Evolutionary conservation across 2,888 invertebrate species (phyloP), one percentile per base, ranked within the genome.

Genomic region (Morpho helenor): DNA sequence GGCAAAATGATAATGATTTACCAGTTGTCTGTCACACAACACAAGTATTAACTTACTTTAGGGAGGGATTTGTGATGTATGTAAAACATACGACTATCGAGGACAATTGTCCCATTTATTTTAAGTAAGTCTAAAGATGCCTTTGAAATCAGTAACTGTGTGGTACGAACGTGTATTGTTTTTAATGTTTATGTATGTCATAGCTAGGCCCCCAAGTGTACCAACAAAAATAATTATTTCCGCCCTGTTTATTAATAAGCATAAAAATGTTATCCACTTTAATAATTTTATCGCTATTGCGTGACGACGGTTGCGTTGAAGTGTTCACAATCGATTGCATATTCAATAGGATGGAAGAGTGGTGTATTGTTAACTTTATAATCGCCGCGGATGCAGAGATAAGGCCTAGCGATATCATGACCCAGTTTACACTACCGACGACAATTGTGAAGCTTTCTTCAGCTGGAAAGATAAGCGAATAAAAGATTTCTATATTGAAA

Each of bases 281-380:
- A 31, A 7, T n/a, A 31, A 48, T 9, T n/a, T 39, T 48, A 39
- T 48, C 48, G 9, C 7, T 7, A 41, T 51, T 43, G 51, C 43
- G n/a, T 51, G 51, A 23, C 42, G 22, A 43, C 8, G 10, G 45
- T 45, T 45, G 2, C 45, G 10, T 45, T 45, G 9, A 10, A 45
- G 45, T 45, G 44, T n/a, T 52, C 8, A 40, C 23, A 49, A 63
- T 58, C 57, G 52, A 40, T 55, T 52, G 52, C 52, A 16, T 9
- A 31, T 40, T 10, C 52, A 40, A 46, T 52, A 39, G 39, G 10
- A 45, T 16, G 46, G 39, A 46, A 52, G 23, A 7, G 39, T 16
- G 46, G 39, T 65, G 66, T 65, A 70, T 78, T 80, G 81, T 79
- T 69, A 73, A 72, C 71, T 68, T 66, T 70, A 74, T 79, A 81